Conservation (phyloP, 2,113 vertebrate species). For the Psilopsiagon aymara region DNA sequence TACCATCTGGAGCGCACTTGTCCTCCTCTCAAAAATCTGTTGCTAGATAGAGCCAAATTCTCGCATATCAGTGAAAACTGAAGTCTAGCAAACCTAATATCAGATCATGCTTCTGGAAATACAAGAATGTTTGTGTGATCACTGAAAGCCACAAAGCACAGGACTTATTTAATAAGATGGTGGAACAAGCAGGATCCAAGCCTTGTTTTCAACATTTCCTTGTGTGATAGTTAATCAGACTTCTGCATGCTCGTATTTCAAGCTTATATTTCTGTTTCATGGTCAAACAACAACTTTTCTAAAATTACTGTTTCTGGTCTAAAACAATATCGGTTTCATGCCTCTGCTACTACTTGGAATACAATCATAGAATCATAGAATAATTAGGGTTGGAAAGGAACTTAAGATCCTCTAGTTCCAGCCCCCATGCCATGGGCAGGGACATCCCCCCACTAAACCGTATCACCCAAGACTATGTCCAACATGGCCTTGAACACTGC, state of each 20-base stretch:
- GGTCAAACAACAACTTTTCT: background rate
- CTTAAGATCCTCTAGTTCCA: too few relatives aligned
- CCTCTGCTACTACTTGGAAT: background rate
- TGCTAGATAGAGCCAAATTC: slow-evolving; percentile 49
- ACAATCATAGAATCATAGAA: background rate
- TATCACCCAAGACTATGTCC: too few relatives aligned
- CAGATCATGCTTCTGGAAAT: background rate
- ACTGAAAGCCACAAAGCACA: background rate
- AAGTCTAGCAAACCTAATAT: slow-evolving; percentile 56
- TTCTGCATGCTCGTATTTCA: background rate
- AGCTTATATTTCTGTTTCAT: background rate
- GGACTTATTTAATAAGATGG: background rate
- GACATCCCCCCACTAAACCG: too few relatives aligned
- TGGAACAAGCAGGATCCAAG: background rate
- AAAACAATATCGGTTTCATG: background rate
- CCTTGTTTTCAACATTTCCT: background rate
- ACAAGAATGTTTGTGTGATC: background rate
- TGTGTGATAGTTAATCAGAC: background rate
- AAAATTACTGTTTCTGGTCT: background rate
- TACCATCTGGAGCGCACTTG: slow-evolving; percentile 39
- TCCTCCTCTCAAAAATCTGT: slow-evolving; percentile 57
- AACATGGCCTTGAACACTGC: too few relatives aligned
- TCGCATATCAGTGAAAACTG: slow-evolving; percentile 31
- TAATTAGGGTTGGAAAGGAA: too few relatives aligned
- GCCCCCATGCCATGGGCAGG: too few relatives aligned